These are phyloP conservation scores for Nerophis ophidion DNA, from an alignment of 2,113 vertebrate species.

Conservation along the genomic window DNA sequence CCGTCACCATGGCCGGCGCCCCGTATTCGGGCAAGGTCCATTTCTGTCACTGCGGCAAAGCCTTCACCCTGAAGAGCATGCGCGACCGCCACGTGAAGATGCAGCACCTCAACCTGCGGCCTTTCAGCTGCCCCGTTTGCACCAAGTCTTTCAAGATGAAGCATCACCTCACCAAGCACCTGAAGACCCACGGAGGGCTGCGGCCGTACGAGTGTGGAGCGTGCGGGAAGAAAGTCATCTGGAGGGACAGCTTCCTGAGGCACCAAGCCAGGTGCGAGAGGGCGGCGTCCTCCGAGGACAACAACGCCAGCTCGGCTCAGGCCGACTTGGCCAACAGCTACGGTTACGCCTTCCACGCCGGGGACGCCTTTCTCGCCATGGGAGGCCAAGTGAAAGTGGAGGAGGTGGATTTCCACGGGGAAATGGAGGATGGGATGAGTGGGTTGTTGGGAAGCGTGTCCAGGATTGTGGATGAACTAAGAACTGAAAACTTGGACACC, in stretches of 20 bases:
- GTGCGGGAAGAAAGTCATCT: conserved; percentile 77
- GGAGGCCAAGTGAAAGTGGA: conserved; percentile 69
- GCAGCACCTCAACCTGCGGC: conserved; percentile 77
- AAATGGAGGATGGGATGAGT: conserved; percentile 47
- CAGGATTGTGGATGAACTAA: conserved; percentile 45
- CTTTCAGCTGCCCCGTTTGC: conserved; percentile 75
- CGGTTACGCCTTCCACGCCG: conserved; percentile 51
- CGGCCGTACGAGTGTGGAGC: conserved; percentile 71
- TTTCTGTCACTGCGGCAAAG: conserved; percentile 78
- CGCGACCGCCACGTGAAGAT: conserved; percentile 78
- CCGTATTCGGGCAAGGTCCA: conserved; percentile 70
- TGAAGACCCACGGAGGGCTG: conserved; percentile 75
- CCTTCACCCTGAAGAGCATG: conserved; percentile 78
- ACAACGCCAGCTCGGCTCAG: conserved; percentile 1
- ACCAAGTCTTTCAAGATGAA: conserved; percentile 80
- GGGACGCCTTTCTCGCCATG: conserved; percentile 40
- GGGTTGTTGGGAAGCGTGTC: conserved; percentile 51
- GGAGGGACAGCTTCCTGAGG: conserved; percentile 76
- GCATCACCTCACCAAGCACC: conserved; percentile 78
- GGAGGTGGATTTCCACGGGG: conserved; percentile 58
- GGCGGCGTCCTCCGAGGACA: conserved; percentile 21
- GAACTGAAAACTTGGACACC: conserved; percentile 21
- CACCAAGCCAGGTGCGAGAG: conserved; percentile 72
- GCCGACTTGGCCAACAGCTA: conserved; percentile 28
- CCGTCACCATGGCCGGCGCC: conserved; percentile 55